Conservation (phyloP, 1,140 invertebrate genomes). For the Hormaphis cornu region DNA sequence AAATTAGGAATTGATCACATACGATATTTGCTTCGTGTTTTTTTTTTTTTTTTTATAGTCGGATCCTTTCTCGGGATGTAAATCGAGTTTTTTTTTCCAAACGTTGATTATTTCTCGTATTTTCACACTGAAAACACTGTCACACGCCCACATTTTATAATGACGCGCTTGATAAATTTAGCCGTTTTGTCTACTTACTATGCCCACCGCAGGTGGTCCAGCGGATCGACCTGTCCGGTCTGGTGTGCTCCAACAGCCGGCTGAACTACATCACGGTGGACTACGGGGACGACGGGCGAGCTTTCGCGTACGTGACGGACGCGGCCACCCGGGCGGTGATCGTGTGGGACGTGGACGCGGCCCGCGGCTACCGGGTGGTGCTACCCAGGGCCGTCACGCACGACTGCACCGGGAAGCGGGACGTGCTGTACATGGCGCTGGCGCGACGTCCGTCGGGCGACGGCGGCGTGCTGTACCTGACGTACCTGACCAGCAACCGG, state of each 20-base stretch:
- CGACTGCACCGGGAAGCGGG: conserved; percentile 40
- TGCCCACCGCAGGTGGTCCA: conserved; percentile 45
- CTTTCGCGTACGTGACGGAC: conserved; percentile 50
- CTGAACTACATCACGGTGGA: conserved; percentile 56
- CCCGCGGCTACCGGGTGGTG: conserved; percentile 43
- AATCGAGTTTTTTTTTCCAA: too few relatives aligned
- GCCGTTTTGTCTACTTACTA: background rate
- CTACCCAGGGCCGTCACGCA: conserved; percentile 42
- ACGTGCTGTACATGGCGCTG: conserved; percentile 51
- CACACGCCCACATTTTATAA: too few relatives aligned
- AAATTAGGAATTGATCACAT: too few relatives aligned
- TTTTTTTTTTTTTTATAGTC: too few relatives aligned
- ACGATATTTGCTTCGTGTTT: too few relatives aligned
- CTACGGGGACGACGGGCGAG: conserved; percentile 45
- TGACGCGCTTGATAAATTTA: too few relatives aligned
- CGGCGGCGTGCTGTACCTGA: conserved; percentile 50
- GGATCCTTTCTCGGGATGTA: too few relatives aligned
- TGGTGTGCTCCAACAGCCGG: conserved; percentile 45
- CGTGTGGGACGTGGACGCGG: conserved; percentile 51
- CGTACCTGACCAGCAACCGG: conserved; percentile 48
- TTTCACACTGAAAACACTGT: too few relatives aligned
- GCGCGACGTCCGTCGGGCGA: conserved; percentile 43
- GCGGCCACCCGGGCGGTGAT: conserved; percentile 52
- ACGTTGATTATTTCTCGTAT: too few relatives aligned
- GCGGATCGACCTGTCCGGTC: conserved; percentile 48